A percentile compares a stretch with the other conserved stretches of the same genome.
phyloP scores from a whole-genome alignment of 2,113 vertebrate species.

The Hippocampus mohnikei region DNA sequence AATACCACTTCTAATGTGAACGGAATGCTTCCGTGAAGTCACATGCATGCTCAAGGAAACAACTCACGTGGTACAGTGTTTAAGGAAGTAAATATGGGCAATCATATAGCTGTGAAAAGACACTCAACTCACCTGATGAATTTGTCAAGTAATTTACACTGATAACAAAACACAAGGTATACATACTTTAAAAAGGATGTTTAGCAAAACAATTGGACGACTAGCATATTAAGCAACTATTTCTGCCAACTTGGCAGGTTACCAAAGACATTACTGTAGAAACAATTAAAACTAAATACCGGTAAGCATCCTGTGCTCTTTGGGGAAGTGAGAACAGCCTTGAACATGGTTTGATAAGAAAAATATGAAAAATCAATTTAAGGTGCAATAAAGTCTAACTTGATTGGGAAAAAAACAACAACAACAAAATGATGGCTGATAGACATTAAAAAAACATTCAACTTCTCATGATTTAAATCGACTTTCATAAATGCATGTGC shows the following conservation, averaged over 20 bases:
- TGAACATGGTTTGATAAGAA: slow-evolving; percentile 20
- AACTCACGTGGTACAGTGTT: too few relatives aligned
- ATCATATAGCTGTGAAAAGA: neutral
- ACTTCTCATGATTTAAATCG: neutral
- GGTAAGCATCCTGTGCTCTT: slow-evolving; percentile 19
- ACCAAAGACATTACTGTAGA: slow-evolving; percentile 50
- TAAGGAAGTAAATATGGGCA: neutral
- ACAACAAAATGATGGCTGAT: neutral
- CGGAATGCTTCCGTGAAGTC: too few relatives aligned
- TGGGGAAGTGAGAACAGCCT: slow-evolving; percentile 14
- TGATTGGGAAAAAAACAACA: too few relatives aligned
- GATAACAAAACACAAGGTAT: slow-evolving; percentile 31
- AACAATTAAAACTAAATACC: slow-evolving; percentile 50
- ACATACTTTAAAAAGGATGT: slow-evolving; percentile 23
- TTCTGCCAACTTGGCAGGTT: slow-evolving; percentile 45
- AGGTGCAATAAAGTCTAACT: slow-evolving; percentile 1
- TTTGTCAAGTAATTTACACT: slow-evolving; percentile 35
- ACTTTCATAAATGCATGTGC: neutral
- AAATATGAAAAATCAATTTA: slow-evolving; percentile 19
- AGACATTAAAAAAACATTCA: neutral
- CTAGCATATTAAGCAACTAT: slow-evolving; percentile 25
- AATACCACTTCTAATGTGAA: too few relatives aligned
- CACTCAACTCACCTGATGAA: slow-evolving; percentile 8
- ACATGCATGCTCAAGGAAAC: too few relatives aligned
- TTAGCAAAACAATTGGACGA: slow-evolving; percentile 2